Evolutionary conservation across 2,113 vertebrate genomes (phyloP), one percentile per base, ranked within the genome.

Genomic region (Cyanistes caeruleus): DNA sequence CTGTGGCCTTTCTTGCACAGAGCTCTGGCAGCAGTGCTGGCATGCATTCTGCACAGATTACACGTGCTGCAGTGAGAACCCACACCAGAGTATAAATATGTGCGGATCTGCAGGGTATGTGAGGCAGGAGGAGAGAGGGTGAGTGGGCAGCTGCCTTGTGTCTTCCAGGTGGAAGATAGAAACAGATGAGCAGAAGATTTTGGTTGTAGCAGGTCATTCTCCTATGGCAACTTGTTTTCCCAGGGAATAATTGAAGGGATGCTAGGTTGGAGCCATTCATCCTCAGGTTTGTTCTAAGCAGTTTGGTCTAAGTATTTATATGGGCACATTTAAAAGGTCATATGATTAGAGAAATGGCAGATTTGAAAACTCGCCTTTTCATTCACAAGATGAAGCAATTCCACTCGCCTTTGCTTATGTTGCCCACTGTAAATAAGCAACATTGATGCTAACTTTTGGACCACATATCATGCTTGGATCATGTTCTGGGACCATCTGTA

Each of bases 31-130:
- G 22, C 46, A 30, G 15, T 9, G 9, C 56, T 65, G 39, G 37
- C 28, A 5, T 3, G 1, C 59, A 25, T 78, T 74, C 64, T 70
- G 39, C 63, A 53, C 20, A 51, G 31, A 24, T 33, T 33, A 15
- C 6, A 2, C 3, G 16, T 6, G 12, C 59, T 48, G 41, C 0
- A 0, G 21, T 23, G n/a, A 23, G 51, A 91, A 12, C 13, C 22
- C 25, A 13, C 3, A 17, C 5, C 1, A 2, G 16, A 4, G 1
- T 13, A 11, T 11, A 51, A 64, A 16, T 10, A 60, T 64, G 11
- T 27, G 33, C 59, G 37, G 35, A 52, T 11, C 44, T 70, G 10
- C 7, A 19, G 41, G n/a, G 19, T 53, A 15, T 2, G 4, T 51
- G 23, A 25, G 37, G 11, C 21, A 52, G 44, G 44, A 94, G 24